Evolutionary conservation across 2,797 vertebrate species (phyloP).

Genomic region (Pangasius macronema): DNA sequence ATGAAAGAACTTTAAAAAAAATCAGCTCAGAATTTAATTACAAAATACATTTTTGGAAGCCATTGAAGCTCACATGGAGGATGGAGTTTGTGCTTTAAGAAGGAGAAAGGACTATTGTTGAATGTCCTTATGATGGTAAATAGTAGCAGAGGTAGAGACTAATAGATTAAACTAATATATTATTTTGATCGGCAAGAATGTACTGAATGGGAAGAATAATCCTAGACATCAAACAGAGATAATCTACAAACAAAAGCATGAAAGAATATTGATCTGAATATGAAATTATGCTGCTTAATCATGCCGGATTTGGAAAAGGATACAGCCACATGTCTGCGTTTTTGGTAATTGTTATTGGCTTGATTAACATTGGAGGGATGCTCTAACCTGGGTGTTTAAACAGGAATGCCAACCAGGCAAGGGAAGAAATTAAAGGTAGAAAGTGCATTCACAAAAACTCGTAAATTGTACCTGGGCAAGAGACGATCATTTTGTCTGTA

Average conservation of each 20-base stretch:
- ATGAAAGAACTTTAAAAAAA: background rate
- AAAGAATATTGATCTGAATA: too few species aligned
- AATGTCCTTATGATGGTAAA: background rate
- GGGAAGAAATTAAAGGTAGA: background rate
- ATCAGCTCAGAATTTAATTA: background rate
- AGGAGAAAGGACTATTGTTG: background rate
- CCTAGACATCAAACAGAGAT: background rate
- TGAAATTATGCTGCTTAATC: background rate
- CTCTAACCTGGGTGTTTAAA: background rate
- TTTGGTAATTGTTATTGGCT: constrained; percentile 1
- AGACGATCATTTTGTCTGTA: background rate
- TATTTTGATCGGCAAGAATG: background rate
- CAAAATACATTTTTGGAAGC: background rate
- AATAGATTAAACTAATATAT: background rate
- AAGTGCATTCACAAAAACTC: background rate
- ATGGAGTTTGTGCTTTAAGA: background rate
- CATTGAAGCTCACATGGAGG: background rate
- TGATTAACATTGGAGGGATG: background rate
- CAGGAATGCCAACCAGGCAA: background rate
- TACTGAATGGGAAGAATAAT: background rate
- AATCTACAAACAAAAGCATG: background rate
- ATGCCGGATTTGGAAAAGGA: background rate
- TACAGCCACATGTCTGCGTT: background rate
- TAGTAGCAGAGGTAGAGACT: background rate
- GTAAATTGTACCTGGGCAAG: background rate